Percentiles rank a stretch among this genome's conserved stretches.
Evolutionary conservation across 2,797 vertebrate genomes (phyloP).

Genomic region (Sphaeramia orbicularis): DNA sequence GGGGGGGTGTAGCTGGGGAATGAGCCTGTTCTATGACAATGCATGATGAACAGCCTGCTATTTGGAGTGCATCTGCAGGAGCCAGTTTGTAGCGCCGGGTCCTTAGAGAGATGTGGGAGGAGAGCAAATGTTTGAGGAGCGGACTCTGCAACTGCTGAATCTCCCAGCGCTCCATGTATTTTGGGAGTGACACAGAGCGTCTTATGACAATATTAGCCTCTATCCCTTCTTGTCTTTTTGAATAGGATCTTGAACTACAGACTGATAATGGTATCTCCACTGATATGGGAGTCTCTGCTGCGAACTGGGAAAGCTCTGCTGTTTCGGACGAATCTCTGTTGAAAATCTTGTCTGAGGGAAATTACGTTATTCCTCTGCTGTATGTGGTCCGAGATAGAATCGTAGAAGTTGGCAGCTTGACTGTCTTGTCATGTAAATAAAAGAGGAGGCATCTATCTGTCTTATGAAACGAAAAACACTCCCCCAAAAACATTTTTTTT

Average conservation of each 20-base stretch:
- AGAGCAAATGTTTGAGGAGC: conserved; percentile 82
- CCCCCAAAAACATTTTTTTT: background rate
- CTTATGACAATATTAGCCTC: conserved; percentile 80
- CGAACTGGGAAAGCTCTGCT: conserved; percentile 59
- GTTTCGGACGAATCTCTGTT: conserved; percentile 65
- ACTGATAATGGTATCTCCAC: conserved; percentile 70
- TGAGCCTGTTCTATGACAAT: conserved; percentile 75
- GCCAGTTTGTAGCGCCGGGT: conserved; percentile 71
- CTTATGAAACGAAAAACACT: no score
- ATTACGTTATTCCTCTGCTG: conserved; percentile 69
- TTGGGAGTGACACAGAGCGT: conserved; percentile 73
- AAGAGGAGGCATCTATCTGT: conserved; percentile 21
- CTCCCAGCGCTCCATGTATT: conserved; percentile 67
- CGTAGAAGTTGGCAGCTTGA: conserved; percentile 69
- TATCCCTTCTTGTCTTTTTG: conserved; percentile 64
- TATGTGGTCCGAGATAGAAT: conserved; percentile 58
- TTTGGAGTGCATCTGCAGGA: conserved; percentile 80
- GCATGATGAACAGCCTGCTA: conserved; percentile 82
- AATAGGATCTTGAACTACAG: conserved; percentile 71
- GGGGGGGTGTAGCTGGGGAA: conserved; percentile 43
- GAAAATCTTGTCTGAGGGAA: conserved; percentile 72
- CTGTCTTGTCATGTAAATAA: conserved; percentile 76
- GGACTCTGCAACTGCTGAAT: conserved; percentile 65
- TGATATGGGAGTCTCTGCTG: conserved; percentile 67
- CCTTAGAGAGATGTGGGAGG: conserved; percentile 77